A percentile compares a stretch with the other conserved stretches of the same genome.
phyloP scores from a whole-genome alignment of 1,140 invertebrate species.

The Trichogramma pretiosum region DNA sequence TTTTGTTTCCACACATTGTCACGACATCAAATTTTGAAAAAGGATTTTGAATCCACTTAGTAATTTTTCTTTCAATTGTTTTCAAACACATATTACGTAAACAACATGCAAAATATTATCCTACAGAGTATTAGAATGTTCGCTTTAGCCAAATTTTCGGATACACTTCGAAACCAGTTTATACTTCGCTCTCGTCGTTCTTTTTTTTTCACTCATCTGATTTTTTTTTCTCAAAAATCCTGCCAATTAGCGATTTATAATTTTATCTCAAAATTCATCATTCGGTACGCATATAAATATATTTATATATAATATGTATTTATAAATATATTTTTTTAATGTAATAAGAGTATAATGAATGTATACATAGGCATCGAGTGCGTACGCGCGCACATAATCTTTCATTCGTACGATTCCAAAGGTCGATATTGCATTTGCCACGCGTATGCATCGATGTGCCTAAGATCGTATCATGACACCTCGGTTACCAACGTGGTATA shows the following conservation, averaged over 20 bases:
- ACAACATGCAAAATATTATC: conserved; percentile 46
- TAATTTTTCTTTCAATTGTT: too few relatives aligned
- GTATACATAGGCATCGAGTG: conserved; percentile 14
- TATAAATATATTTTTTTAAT: too few relatives aligned
- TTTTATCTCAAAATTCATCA: conserved; percentile 7
- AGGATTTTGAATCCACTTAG: conserved; percentile 40
- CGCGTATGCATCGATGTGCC: conserved; percentile 12
- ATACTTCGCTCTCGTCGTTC: neutral
- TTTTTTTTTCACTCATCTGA: neutral
- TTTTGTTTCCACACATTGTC: too few relatives aligned
- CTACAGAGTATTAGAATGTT: conserved; percentile 37
- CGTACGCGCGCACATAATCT: conserved; percentile 11
- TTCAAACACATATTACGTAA: conserved; percentile 44
- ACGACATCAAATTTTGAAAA: conserved; percentile 39
- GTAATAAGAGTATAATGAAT: too few relatives aligned
- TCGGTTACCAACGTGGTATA: conserved; percentile 13
- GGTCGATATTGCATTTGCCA: neutral
- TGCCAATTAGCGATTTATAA: neutral
- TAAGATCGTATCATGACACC: conserved; percentile 5
- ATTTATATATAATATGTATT: conserved; percentile 14
- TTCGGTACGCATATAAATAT: too few relatives aligned
- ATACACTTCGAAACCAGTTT: conserved; percentile 5
- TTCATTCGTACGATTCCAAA: too few relatives aligned
- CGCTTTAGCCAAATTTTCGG: conserved; percentile 16
- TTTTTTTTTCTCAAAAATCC: conserved; percentile 2